Base-by-base conservation (phyloP, 2,113 vertebrate genomes). In the Larimichthys crocea region DNA sequence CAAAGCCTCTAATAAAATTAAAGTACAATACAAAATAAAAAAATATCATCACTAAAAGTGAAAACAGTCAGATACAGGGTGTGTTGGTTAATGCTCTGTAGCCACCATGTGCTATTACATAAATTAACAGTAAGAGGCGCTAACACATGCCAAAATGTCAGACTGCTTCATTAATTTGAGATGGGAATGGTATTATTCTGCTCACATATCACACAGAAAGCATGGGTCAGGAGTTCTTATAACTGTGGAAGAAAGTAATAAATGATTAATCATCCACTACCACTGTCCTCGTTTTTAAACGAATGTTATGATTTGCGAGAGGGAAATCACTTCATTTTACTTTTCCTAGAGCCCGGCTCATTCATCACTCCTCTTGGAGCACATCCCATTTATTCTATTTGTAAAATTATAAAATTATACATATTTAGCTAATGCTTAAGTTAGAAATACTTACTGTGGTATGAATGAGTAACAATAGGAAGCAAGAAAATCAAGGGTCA, bases 251-350 rank as follows among this genome's bases (percentile, higher is more conserved):
- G 79, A 71, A 64, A 82, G 74, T 61, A 71, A 79, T 83, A 76
- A 74, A 90, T 24, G 14, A 82, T 88, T 70, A 65, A 84, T 89
- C 62, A 56, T 80, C 78, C 29, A 11, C 29, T 15, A 26, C 44
- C 49, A 5, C 44, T 65, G 64, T 80, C 61, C 53, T 29, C 12
- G 7, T 69, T 87, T 44, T 90, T 60, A 66, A 82, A 82, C 67
- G 46, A 88, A 68, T 76, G 52, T 76, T 79, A 42, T 80, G 35
- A 74, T 85, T 75, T 83, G 7, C 46, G 53, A 40, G 44, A 56
- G 77, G 84, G 61, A 77, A 82, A 86, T 70, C 65, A 11, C 42
- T 65, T 80, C 56, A 49, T 73, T 68, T 61, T 31, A 57, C 66
- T 31, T 72, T 71, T 71, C 69, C 35, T 59, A 17, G 49, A 82